Evolutionary conservation across 2,113 vertebrate genomes (phyloP).

Genomic region (Psilopsiagon aymara): DNA sequence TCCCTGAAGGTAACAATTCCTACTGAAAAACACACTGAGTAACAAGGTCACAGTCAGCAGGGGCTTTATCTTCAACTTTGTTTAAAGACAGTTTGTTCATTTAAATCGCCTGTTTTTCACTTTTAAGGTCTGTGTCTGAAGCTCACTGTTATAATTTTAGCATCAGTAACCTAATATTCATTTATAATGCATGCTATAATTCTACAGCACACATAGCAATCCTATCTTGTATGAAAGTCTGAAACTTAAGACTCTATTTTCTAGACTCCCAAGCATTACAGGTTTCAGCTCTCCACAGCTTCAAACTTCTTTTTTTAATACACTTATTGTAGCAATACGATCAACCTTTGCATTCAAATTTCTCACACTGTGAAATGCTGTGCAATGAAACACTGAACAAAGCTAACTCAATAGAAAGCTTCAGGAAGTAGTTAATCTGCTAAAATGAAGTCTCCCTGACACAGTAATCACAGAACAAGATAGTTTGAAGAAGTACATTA

Average conservation of each 20-base stretch:
- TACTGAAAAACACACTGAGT: neutral
- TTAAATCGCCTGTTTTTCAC: neutral
- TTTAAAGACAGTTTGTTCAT: neutral
- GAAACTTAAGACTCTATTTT: neutral
- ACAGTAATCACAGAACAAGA: neutral
- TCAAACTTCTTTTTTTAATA: neutral
- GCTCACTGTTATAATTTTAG: neutral
- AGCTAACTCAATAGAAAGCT: neutral
- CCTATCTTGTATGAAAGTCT: neutral
- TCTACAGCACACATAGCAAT: neutral
- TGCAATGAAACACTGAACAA: neutral
- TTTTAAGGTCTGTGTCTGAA: neutral
- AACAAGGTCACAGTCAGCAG: neutral
- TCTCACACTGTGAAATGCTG: neutral
- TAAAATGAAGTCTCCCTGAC: neutral
- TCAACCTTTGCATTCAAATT: neutral
- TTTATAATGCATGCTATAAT: neutral
- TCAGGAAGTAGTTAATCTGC: neutral
- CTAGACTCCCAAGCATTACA: neutral
- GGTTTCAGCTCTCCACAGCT: neutral
- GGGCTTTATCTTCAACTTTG: neutral
- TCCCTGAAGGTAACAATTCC: neutral
- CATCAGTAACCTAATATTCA: neutral
- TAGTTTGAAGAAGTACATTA: neutral
- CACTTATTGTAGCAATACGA: accelerated